Evolutionary conservation across 2,888 invertebrate genomes (phyloP).

Genomic region (Caenorhabditis sp.): DNA sequence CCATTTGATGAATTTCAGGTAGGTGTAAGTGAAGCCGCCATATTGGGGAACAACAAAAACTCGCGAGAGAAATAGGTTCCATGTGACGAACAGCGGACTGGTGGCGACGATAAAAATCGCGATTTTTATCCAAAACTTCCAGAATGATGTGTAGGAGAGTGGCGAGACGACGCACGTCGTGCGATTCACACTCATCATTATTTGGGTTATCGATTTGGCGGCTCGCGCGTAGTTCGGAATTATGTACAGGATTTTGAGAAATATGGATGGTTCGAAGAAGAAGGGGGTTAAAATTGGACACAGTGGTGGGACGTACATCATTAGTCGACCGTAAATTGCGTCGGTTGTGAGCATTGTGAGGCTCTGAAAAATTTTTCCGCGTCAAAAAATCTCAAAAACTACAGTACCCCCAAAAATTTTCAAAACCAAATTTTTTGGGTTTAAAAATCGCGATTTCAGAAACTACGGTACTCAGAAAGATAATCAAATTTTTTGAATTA

Average conservation of each 20-base stretch:
- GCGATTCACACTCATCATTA: not conserved
- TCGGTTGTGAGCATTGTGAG: not conserved
- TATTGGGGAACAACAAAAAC: too few species aligned
- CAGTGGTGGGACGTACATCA: slow-evolving; percentile 1
- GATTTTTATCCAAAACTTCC: too few species aligned
- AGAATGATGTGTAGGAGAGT: not conserved
- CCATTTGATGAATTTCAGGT: too few species aligned
- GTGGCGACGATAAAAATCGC: too few species aligned
- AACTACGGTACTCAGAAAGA: too few species aligned
- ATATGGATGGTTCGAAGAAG: not conserved
- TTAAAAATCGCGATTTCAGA: too few species aligned
- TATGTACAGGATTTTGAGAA: not conserved
- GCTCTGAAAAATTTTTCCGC: not conserved
- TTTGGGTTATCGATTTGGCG: not conserved
- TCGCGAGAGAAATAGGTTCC: too few species aligned
- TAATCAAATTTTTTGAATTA: too few species aligned
- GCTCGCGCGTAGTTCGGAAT: not conserved
- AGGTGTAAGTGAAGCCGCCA: too few species aligned
- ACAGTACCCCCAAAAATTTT: too few species aligned
- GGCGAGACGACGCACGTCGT: not conserved
- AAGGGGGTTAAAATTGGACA: not conserved
- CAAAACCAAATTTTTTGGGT: too few species aligned
- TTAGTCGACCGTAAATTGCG: not conserved
- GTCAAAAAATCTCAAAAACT: not conserved
- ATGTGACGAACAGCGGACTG: too few species aligned